Base-by-base conservation (phyloP, 2,888 invertebrate species). In the Drosophila nigritarsus region DNA sequence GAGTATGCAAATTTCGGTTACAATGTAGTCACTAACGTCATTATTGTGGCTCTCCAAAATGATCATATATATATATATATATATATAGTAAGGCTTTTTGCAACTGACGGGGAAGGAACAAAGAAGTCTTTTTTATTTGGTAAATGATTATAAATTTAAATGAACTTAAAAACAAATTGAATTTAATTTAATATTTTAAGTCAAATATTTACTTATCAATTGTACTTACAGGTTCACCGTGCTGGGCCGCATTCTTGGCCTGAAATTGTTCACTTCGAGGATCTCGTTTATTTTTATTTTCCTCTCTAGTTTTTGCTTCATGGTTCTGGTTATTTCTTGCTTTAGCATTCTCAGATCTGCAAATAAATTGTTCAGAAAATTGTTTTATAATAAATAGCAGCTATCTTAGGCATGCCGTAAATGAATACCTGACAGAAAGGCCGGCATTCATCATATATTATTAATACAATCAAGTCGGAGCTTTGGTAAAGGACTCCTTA, bases 171-270 rank as follows among this genome's bases (percentile, higher is more conserved):
- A 34, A 24, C 6, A 24, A 9, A 53, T 34, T 11, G 3, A 24
- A 45, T 15, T 15, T 15, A 24, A 15, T 45, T 45, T 3, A 15
- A 20, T 13, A 15, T 24, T 45, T 8, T 15, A 24, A 24, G 1
- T n/a, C 8, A 18, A 42, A 0, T 40, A 50, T 4, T 24, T 3
- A 32, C 50, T 15, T 0, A 49, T 18, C 29, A 2, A 29, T 29
- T 49, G 13, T 65, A 89, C 95, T 93, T 93, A 96, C 96, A 91
- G 96, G 96, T 93, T 95, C 95, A 68, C 76, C 64, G 91, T 96
- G 95, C 80, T 95, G 95, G 92, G 96, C 96, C 91, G 95, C 95
- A 89, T 96, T 93, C 93, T 96, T 96, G 90, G 96, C 96, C 95
- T 96, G 94, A 82, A 92, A 92, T 66, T 92, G 93, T 53, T 94